Conservation (phyloP, 1,140 invertebrate genomes). For the Euborellia annulipes region DNA sequence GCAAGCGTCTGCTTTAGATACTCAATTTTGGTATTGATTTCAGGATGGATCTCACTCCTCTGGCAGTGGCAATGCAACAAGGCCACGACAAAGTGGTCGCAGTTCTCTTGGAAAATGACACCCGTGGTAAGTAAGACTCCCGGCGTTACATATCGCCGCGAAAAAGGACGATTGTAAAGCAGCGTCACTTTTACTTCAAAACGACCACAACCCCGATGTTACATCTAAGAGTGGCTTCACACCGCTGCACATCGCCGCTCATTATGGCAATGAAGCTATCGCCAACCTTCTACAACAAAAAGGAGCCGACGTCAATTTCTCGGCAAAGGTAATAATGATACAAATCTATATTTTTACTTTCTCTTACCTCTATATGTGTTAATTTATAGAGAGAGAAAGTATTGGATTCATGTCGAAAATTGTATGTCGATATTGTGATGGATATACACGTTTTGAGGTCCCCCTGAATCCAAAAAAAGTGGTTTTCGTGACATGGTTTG, state of each 20-base stretch:
- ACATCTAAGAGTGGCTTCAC: constrained; percentile 97
- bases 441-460: too few relatives aligned
- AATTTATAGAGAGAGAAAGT: too few relatives aligned
- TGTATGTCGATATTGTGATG: too few relatives aligned
- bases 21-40: too few relatives aligned
- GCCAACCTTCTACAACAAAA: constrained; percentile 77
- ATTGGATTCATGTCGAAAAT: too few relatives aligned
- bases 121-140: constrained; percentile 73
- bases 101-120: constrained; percentile 88
- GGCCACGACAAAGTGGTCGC: constrained; percentile 96
- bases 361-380: too few relatives aligned
- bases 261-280: constrained; percentile 96
- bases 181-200: constrained; percentile 76
- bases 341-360: constrained; percentile 29
- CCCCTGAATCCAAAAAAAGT: too few relatives aligned
- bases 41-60: constrained; percentile 95
- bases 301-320: constrained; percentile 90
- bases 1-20: too few relatives aligned
- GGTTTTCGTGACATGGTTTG: too few relatives aligned
- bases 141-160: constrained; percentile 93
- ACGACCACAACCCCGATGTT: constrained; percentile 88
- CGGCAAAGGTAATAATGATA: constrained; percentile 67
- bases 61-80: constrained; percentile 97
- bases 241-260: constrained; percentile 93
- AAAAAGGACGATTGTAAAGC: constrained; percentile 98